phyloP scores from a whole-genome alignment of 2,113 vertebrate genomes.

The Esox niger region DNA sequence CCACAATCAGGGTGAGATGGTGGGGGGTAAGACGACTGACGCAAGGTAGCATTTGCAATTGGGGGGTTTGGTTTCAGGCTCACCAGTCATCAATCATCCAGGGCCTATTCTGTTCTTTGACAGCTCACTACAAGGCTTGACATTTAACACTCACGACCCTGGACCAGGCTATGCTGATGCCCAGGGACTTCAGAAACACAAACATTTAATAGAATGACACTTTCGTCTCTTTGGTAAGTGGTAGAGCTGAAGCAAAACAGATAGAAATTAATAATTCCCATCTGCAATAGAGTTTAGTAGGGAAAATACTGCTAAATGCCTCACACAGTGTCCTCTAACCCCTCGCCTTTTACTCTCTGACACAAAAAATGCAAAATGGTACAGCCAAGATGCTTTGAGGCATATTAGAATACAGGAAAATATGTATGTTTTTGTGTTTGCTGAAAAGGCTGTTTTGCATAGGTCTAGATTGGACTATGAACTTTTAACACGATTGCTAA shows the following conservation, averaged over 20 bases:
- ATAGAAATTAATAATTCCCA: slow-evolving; percentile 83
- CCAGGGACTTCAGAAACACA: slow-evolving; percentile 74
- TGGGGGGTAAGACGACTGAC: slow-evolving; percentile 81
- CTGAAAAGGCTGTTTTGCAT: neutral
- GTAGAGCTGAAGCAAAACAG: slow-evolving; percentile 75
- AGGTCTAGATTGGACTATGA: slow-evolving; percentile 58
- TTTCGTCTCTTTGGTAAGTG: slow-evolving; percentile 60
- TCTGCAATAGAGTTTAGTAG: slow-evolving; percentile 70
- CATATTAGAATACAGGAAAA: slow-evolving; percentile 71
- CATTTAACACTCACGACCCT: slow-evolving; percentile 98
- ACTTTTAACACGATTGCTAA: slow-evolving; percentile 48
- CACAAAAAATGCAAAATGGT: slow-evolving; percentile 71
- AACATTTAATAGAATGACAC: slow-evolving; percentile 75
- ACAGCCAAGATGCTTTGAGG: slow-evolving; percentile 73
- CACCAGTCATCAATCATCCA: slow-evolving; percentile 99
- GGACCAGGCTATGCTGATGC: slow-evolving; percentile 86
- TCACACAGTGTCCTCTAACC: slow-evolving; percentile 51
- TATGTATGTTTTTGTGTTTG: slow-evolving; percentile 17
- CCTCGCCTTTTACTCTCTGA: slow-evolving; percentile 51
- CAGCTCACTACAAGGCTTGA: slow-evolving; percentile 99
- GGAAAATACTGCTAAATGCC: slow-evolving; percentile 68
- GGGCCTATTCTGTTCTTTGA: slow-evolving; percentile 97
- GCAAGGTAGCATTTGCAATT: slow-evolving; percentile 96
- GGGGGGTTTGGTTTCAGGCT: slow-evolving; percentile 97
- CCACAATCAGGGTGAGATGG: slow-evolving; percentile 62